phyloP scores from a whole-genome alignment of 2,888 invertebrate genomes.

The Lypha dubia region DNA sequence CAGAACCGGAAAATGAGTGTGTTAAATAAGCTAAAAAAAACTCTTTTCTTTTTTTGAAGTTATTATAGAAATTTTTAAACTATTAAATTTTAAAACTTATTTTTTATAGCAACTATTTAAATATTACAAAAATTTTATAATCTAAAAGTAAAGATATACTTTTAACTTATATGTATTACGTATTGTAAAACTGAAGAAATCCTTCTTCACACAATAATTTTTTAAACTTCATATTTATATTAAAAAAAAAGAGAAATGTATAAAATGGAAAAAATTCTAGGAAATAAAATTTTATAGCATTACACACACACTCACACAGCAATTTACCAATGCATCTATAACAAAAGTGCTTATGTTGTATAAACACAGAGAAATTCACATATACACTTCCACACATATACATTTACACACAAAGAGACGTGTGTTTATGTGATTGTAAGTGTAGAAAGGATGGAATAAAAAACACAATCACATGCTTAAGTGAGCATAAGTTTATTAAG shows the following conservation, averaged over 20 bases:
- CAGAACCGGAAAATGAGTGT: too few relatives aligned
- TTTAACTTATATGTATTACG: slow-evolving; percentile 28
- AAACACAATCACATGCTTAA: slow-evolving; percentile 80
- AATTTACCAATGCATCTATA: slow-evolving; percentile 7
- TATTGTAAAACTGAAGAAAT: slow-evolving; percentile 20
- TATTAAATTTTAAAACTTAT: too few relatives aligned
- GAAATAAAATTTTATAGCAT: slow-evolving; percentile 54
- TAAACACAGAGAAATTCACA: background rate
- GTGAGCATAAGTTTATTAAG: slow-evolving; percentile 79
- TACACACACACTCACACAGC: slow-evolving; percentile 32
- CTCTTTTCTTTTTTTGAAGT: too few relatives aligned
- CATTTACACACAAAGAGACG: background rate
- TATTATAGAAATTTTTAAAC: too few relatives aligned
- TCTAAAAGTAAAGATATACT: too few relatives aligned
- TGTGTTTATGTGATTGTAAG: slow-evolving; percentile 8
- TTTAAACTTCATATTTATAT: background rate
- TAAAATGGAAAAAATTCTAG: slow-evolving; percentile 15
- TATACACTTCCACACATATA: background rate
- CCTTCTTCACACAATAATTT: slow-evolving; percentile 17
- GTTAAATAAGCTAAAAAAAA: too few relatives aligned
- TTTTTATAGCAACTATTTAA: too few relatives aligned
- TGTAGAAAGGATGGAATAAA: slow-evolving; percentile 61
- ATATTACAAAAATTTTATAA: too few relatives aligned
- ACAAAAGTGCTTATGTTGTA: slow-evolving; percentile 19
- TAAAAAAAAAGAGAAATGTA: slow-evolving; percentile 3